phyloP scores from a whole-genome alignment of 1,140 invertebrate genomes.

The Thalassaphorura encarpata region DNA sequence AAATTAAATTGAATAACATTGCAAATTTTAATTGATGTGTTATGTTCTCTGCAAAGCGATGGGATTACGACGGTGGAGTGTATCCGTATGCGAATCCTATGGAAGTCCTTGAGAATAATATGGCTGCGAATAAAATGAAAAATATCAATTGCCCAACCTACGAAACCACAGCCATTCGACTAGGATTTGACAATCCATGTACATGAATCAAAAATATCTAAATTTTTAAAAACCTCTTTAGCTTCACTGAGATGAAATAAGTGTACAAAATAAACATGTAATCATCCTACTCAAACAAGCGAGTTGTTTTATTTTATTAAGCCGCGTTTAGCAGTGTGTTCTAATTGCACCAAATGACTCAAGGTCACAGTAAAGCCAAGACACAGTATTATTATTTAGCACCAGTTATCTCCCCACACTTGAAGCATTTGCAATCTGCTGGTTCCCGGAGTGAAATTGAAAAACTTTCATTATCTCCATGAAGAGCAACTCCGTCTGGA shows the following conservation, averaged over 20 bases:
- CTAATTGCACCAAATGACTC: not conserved
- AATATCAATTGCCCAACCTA: constrained; percentile 9
- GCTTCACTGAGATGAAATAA: too few species aligned
- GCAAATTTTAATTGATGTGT: not conserved
- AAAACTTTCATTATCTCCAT: constrained; percentile 53
- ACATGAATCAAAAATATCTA: too few species aligned
- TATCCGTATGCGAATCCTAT: constrained; percentile 10
- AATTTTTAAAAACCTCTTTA: too few species aligned
- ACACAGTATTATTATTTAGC: too few species aligned
- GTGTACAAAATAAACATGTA: too few species aligned
- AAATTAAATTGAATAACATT: not conserved
- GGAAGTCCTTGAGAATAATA: not conserved
- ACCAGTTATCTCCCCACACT: constrained; percentile 51
- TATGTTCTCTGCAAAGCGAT: constrained; percentile 15
- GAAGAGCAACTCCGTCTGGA: constrained; percentile 65
- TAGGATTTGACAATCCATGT: too few species aligned
- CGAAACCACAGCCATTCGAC: constrained; percentile 11
- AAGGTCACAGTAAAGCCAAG: not conserved
- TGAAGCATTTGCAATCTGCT: constrained; percentile 76
- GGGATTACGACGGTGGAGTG: constrained; percentile 27
- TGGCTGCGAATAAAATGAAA: not conserved
- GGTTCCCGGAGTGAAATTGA: constrained; percentile 72
- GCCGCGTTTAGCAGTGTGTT: not conserved
- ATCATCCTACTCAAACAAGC: too few species aligned
- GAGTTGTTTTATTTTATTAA: constrained; percentile 4